Evolutionary conservation across 2,888 invertebrate genomes (phyloP).

Genomic region (Yponomeuta evonymella): DNA sequence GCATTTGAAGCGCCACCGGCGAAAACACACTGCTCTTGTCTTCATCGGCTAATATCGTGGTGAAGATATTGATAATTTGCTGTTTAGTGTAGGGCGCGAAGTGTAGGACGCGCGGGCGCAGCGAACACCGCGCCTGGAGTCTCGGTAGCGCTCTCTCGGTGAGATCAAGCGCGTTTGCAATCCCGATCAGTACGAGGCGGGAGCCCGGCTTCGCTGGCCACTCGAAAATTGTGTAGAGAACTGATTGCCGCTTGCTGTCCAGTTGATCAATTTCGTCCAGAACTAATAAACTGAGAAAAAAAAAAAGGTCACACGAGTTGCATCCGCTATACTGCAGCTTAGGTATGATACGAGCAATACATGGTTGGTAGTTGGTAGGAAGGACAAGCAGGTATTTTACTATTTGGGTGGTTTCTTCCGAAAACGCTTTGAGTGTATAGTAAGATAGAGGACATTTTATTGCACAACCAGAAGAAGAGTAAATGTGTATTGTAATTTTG

Average conservation of each 20-base stretch:
- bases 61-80: constrained; percentile 92
- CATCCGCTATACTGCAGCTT: no score
- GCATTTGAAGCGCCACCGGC: constrained; percentile 89
- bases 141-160: constrained; percentile 93
- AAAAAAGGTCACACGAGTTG: constrained; percentile 1
- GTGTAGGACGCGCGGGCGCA: constrained; percentile 87
- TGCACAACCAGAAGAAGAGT: no score
- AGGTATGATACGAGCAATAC: no score
- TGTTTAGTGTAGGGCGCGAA: constrained; percentile 94
- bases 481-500: no score
- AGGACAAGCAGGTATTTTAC: no score
- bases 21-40: constrained; percentile 84
- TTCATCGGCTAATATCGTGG: constrained; percentile 83
- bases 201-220: constrained; percentile 87
- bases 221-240: constrained; percentile 94
- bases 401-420: no score
- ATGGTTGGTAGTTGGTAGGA: no score
- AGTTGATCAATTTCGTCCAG: constrained; percentile 98
- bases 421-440: no score
- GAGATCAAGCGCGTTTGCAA: constrained; percentile 96
- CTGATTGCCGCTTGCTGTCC: constrained; percentile 86
- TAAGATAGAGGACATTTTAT: no score
- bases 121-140: constrained; percentile 84
- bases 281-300: constrained; percentile 81
- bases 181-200: constrained; percentile 88